Evolutionary conservation across 37 sponge, comb jelly and placozoan species (phyloP).

Genomic region (Beroe forskalii): DNA sequence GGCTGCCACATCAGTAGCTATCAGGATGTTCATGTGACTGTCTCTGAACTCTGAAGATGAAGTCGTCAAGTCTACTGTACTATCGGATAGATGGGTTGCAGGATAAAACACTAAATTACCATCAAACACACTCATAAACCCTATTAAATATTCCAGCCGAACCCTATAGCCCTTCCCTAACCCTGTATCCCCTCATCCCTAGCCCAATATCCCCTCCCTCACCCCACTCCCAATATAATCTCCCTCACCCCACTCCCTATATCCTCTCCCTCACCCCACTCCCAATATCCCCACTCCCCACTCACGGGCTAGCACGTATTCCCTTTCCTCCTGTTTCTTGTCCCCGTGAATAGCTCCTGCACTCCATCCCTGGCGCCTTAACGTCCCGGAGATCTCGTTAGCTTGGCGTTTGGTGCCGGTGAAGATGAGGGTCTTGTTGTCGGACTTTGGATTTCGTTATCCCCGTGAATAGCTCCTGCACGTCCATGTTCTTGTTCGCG

Average conservation of each 20-base stretch:
- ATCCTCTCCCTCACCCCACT: background rate
- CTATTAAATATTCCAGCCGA: no score
- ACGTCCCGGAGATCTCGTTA: constrained; percentile 81
- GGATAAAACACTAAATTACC: no score
- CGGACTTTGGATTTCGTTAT: constrained; percentile 71
- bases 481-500: constrained; percentile 97
- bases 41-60: constrained; percentile 43
- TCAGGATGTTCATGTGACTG: constrained; percentile 70
- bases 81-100: no score
- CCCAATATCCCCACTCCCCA: background rate
- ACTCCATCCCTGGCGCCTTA: constrained; percentile 90
- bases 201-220: no score
- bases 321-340: constrained; percentile 91
- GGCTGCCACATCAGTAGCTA: constrained; percentile 97
- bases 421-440: constrained; percentile 83
- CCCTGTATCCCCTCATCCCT: no score
- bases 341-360: constrained; percentile 98
- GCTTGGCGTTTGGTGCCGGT: constrained; percentile 87
- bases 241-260: background rate
- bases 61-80: no score
- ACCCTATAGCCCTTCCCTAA: no score
- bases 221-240: background rate
- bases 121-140: no score
- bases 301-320: constrained; percentile 90
- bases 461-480: constrained; percentile 97